Base-by-base conservation (phyloP, 1,140 invertebrate species). In the Medauroidea extradentata region DNA sequence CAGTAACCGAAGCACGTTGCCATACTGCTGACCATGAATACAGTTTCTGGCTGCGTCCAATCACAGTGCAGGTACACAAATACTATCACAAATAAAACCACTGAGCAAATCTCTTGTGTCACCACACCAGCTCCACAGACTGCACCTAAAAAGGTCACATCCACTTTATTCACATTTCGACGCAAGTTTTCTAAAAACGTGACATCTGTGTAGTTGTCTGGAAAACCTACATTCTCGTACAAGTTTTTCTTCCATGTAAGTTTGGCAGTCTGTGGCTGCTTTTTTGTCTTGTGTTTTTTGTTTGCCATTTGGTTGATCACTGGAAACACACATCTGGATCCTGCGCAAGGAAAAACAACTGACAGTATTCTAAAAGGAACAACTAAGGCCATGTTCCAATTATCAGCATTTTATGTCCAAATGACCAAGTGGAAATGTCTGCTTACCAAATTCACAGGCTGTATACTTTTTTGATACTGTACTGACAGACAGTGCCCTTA, bases 201-300 rank as follows among this genome's bases (percentile, higher is more conserved):
- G 27, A 82, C 81, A 73, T 94, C 90, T 0, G 93, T 95, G 69
- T 96, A 96, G 78, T 97, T 96, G 71, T 97, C 94, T 0, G 91
- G 88, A 65, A 90, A 88, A 39, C 84, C 86, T 60, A 88, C 82
- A 70, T 94, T 88, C 71, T 91, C 87, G 67, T 96, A 98, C 16
- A 98, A 78, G 69, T 93, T 90, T 78, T 95, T 96, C 59, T 83
- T 81, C 93, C 93, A 96, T 16, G 14, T 44, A 11, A 34, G 5
- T 34, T 34, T 34, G 29, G 29, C 29, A 7, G 11, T 7, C 29
- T 34, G 29, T 11, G 11, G 29, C 29, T 7, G 29, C 11, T 34
- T 34, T 34, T 34, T 34, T 34, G 29, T 34, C 29, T 34, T 34
- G 29, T 34, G 4, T 11, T 11, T 34, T 11, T 11, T 34, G 29